Percentiles rank a stretch among this genome's conserved stretches.
These are phyloP conservation scores for Lota lota DNA, from an alignment of 2,113 vertebrate species.

Conservation along the genomic window DNA sequence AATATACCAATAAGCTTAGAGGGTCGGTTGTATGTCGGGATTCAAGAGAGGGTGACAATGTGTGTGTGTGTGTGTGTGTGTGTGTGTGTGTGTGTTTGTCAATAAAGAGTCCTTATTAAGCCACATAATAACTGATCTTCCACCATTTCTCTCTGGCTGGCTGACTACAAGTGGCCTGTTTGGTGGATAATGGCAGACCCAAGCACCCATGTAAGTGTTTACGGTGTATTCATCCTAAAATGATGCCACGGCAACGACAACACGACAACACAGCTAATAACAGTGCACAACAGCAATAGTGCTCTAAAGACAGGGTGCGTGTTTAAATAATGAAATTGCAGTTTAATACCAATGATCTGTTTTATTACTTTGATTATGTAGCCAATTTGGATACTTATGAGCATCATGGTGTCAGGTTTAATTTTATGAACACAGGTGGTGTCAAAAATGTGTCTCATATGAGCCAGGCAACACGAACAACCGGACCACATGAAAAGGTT, in stretches of 20 bases:
- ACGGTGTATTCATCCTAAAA: not conserved
- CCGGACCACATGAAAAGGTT: too few species aligned
- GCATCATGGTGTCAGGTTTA: too few species aligned
- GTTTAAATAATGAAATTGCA: too few species aligned
- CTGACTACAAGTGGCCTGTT: not conserved
- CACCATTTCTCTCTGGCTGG: not conserved
- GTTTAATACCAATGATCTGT: too few species aligned
- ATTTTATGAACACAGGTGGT: too few species aligned
- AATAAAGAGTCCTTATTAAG: not conserved
- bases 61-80: conserved; percentile 1
- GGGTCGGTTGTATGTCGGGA: conserved; percentile 22
- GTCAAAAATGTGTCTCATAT: too few species aligned
- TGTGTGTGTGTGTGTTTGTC: not conserved
- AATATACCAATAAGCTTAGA: conserved; percentile 36
- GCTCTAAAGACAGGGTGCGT: too few species aligned
- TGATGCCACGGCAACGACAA: not conserved
- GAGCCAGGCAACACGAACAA: too few species aligned
- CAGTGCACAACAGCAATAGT: too few species aligned
- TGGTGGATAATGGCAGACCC: not conserved
- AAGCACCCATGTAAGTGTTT: not conserved
- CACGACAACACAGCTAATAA: not conserved
- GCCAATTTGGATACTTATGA: too few species aligned
- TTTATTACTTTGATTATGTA: too few species aligned
- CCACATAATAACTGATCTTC: not conserved
- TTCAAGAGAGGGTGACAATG: conserved; percentile 12